A percentile compares a stretch with the other conserved stretches of the same genome.
phyloP scores from a whole-genome alignment of 2,797 vertebrate species.

The Cacajao melanocephalus region DNA sequence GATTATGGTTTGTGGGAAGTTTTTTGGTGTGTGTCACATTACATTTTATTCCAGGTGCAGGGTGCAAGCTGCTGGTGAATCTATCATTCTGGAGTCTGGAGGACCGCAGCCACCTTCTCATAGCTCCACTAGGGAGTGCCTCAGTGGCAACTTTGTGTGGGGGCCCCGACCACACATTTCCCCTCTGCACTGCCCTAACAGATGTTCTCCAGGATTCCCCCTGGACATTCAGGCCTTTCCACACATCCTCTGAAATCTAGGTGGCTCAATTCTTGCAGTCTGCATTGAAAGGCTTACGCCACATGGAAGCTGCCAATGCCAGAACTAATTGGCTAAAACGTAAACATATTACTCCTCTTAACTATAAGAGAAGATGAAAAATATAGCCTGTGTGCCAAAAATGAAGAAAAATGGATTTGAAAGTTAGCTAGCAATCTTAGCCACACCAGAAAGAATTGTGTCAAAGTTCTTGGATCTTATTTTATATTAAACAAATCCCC shows the following conservation, averaged over 20 bases:
- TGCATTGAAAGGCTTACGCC: neutral
- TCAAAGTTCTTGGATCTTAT: neutral
- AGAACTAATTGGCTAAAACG: neutral
- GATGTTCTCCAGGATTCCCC: neutral
- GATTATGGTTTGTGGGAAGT: neutral
- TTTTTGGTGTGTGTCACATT: neutral
- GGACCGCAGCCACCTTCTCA: neutral
- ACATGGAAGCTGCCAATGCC: neutral
- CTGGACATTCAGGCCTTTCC: neutral
- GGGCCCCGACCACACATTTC: neutral
- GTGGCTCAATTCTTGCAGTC: neutral
- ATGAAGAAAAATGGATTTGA: neutral
- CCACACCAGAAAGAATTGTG: neutral
- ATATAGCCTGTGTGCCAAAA: neutral
- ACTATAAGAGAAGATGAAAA: neutral
- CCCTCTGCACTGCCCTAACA: neutral
- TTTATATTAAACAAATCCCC: neutral
- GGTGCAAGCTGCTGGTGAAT: neutral
- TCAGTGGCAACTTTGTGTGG: neutral
- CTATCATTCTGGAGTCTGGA: neutral
- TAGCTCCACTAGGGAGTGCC: neutral
- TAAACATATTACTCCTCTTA: neutral
- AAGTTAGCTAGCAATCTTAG: neutral
- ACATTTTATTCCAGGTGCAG: neutral
- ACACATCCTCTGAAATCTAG: neutral